phyloP scores from a whole-genome alignment of 1,140 invertebrate species.

The Drosophila mojavensis region DNA sequence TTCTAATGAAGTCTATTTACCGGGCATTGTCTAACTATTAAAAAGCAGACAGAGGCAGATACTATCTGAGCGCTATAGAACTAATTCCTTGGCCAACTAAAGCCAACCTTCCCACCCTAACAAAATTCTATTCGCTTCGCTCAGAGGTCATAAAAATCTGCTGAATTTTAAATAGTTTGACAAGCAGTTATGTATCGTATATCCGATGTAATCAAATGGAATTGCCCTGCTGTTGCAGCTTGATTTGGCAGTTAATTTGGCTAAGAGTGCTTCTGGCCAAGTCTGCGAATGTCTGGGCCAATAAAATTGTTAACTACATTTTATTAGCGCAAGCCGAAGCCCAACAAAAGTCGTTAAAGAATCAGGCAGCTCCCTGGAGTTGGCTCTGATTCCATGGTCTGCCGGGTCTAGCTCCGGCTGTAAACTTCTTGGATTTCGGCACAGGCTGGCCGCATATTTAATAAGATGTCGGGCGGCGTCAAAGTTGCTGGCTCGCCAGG shows the following conservation, averaged over 20 bases:
- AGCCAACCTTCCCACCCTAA: neutral
- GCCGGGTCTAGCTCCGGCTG: slow-evolving; percentile 11
- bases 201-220: neutral
- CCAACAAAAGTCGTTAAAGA: slow-evolving; percentile 40
- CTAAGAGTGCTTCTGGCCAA: neutral
- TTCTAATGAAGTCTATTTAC: no score
- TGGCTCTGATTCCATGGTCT: slow-evolving; percentile 19
- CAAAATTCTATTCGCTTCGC: neutral
- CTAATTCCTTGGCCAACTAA: no score
- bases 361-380: slow-evolving; percentile 20
- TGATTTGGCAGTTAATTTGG: slow-evolving; percentile 20
- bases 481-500: slow-evolving; percentile 52
- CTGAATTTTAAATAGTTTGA: neutral
- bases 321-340: slow-evolving; percentile 53
- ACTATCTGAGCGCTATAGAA: no score
- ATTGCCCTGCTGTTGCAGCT: neutral
- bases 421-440: slow-evolving; percentile 66
- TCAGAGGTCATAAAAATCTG: neutral
- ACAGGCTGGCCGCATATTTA: slow-evolving; percentile 59
- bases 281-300: slow-evolving; percentile 21
- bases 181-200: neutral
- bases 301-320: slow-evolving; percentile 73
- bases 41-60: no score
- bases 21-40: no score
- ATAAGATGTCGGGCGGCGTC: slow-evolving; percentile 69